Evolutionary conservation across 2,113 vertebrate genomes (phyloP), one percentile per base, ranked within the genome.

Genomic region (Caretta caretta): DNA sequence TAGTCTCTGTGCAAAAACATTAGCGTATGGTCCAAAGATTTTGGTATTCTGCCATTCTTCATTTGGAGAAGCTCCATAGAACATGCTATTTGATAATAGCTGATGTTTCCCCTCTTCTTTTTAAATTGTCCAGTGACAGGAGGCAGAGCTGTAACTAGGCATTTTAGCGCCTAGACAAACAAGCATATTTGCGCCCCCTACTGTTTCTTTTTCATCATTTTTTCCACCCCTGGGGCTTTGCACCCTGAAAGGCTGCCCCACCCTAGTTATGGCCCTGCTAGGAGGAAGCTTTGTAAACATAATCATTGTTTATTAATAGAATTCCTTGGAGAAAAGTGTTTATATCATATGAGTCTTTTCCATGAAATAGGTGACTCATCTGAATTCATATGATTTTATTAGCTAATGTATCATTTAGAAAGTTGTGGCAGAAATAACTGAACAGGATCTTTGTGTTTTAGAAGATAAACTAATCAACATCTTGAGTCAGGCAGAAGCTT

Each of bases 371-470:
- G 22, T 76, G n/a, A 25, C 72, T 72, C 1, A 0, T n/a, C 27
- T 83, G 50, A 78, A 16, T 38, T 42, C 65, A 57, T 78, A 27
- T 4, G 1, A 6, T 11, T 10, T 29, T 5, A 14, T 51, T 5
- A 42, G 38, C 3, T 20, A 54, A 17, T 0, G 0, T 10, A 24
- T 9, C 9, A 51, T 46, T 8, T 16, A 31, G 51, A 86, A 20
- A n/a, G 22, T 20, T 46, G 31, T 2, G 1, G 9, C 25, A 24
- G 17, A 9, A 53, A 53, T 29, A 49, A 57, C 46, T 0, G 1
- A 29, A 29, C 49, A 51, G 48, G n/a, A 42, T 48, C 31, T 31
- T 13, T 29, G 8, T 24, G 17, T n/a, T n/a, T 88, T 2, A 3
- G 46, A 20, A 3, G 8, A 9, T 5, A 14, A 79, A 12, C 4